These are phyloP conservation scores for Caracal caracal DNA, from an alignment of 2,113 vertebrate genomes.

Conservation along the genomic window DNA sequence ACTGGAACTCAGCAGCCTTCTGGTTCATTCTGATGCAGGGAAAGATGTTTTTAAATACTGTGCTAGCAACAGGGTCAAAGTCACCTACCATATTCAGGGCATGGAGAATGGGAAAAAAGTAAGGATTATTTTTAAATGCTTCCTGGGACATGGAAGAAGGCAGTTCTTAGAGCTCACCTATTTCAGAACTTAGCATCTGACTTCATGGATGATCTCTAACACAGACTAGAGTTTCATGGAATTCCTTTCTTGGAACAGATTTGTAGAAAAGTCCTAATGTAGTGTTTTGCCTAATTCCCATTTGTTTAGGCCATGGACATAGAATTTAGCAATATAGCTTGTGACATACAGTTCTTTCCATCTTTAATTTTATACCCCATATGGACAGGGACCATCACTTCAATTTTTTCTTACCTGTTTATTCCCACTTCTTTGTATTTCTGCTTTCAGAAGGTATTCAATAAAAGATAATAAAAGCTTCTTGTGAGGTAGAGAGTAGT, in stretches of 20 bases:
- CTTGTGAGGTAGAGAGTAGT: background rate
- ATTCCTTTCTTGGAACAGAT: background rate
- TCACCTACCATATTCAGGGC: background rate
- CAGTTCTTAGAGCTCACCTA: background rate
- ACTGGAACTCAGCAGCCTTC: background rate
- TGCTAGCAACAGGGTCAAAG: background rate
- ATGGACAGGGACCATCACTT: background rate
- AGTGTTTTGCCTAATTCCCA: background rate
- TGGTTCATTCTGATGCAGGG: background rate
- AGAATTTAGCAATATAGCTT: background rate
- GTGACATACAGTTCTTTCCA: background rate
- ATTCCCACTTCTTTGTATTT: background rate
- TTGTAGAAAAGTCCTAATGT: background rate
- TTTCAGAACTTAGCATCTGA: background rate
- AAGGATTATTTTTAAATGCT: background rate
- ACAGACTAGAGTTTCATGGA: background rate
- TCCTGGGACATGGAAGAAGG: background rate
- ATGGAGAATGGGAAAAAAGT: background rate
- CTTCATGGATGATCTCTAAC: background rate
- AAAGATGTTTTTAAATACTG: background rate
- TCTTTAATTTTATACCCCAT: background rate
- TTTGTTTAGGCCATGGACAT: background rate
- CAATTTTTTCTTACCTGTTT: conserved; percentile 4
- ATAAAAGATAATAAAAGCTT: background rate
- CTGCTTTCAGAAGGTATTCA: background rate